Percentiles rank a stretch among this genome's conserved stretches.
Evolutionary conservation across 1,140 invertebrate genomes (phyloP).

Genomic region (Papilio glaucus): DNA sequence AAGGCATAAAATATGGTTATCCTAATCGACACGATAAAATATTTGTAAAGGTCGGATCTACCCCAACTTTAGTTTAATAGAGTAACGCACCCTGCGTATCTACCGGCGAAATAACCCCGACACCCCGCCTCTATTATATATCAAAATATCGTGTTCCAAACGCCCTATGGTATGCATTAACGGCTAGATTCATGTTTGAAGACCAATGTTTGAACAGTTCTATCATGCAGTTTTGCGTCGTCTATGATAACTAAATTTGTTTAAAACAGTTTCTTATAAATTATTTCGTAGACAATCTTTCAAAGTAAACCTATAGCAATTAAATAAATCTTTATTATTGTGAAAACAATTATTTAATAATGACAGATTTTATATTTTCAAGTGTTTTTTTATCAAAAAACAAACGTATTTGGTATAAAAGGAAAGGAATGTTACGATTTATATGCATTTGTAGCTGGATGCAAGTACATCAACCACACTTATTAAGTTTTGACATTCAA

Average conservation of each 20-base stretch:
- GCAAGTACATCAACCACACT: slow-evolving; percentile 7
- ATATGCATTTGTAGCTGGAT: neutral
- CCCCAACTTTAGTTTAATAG: no score
- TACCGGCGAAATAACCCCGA: slow-evolving; percentile 53
- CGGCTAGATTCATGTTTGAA: neutral
- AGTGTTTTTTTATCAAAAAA: neutral
- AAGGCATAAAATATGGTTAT: no score
- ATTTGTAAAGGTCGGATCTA: no score
- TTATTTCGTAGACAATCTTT: neutral
- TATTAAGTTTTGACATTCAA: slow-evolving; percentile 29
- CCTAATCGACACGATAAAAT: no score
- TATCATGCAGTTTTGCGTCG: neutral
- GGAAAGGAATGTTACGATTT: neutral
- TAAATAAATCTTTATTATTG: no score
- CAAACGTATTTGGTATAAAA: neutral
- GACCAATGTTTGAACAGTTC: slow-evolving; percentile 24
- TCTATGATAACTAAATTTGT: neutral
- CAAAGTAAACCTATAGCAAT: no score
- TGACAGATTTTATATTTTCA: no score
- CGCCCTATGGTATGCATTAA: slow-evolving; percentile 30
- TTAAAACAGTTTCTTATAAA: neutral
- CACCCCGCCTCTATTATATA: slow-evolving; percentile 62
- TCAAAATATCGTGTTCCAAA: slow-evolving; percentile 71
- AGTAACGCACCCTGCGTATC: slow-evolving; percentile 51
- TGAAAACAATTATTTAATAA: no score